These are phyloP conservation scores for Aphodius granarius DNA, from an alignment of 2,888 invertebrate species.

Conservation along the genomic window DNA sequence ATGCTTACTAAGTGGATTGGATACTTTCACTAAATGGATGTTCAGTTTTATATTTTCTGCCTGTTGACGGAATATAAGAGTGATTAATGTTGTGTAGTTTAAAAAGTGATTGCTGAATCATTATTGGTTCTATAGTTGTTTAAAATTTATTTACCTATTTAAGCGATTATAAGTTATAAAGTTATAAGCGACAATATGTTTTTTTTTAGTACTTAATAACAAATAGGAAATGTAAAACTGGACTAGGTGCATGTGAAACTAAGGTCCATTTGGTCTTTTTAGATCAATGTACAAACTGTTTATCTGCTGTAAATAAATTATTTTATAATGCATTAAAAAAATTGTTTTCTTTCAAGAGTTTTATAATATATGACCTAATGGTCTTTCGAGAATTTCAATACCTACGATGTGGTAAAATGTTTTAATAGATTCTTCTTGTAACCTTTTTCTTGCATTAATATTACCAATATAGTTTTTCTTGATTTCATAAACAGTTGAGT, in stretches of 20 bases:
- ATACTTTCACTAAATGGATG: background rate
- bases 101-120: background rate
- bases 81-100: background rate
- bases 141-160: background rate
- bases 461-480: too few relatives aligned
- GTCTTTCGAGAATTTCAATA: too few relatives aligned
- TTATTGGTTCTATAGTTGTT: background rate
- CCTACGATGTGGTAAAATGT: too few relatives aligned
- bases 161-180: too few relatives aligned
- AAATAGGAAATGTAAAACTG: background rate
- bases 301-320: slow-evolving; percentile 1
- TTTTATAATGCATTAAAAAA: background rate
- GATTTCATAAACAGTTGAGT: too few relatives aligned
- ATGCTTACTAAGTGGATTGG: slow-evolving; percentile 18
- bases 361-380: too few relatives aligned
- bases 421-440: too few relatives aligned
- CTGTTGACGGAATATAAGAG: background rate
- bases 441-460: too few relatives aligned
- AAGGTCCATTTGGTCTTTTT: background rate
- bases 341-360: background rate
- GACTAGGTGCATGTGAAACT: background rate
- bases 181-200: background rate
- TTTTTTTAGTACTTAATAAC: background rate
- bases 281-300: background rate
- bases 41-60: background rate